Evolutionary conservation across 2,113 vertebrate genomes (phyloP), one percentile per base, ranked within the genome.

Genomic region (Tupaia tana): DNA sequence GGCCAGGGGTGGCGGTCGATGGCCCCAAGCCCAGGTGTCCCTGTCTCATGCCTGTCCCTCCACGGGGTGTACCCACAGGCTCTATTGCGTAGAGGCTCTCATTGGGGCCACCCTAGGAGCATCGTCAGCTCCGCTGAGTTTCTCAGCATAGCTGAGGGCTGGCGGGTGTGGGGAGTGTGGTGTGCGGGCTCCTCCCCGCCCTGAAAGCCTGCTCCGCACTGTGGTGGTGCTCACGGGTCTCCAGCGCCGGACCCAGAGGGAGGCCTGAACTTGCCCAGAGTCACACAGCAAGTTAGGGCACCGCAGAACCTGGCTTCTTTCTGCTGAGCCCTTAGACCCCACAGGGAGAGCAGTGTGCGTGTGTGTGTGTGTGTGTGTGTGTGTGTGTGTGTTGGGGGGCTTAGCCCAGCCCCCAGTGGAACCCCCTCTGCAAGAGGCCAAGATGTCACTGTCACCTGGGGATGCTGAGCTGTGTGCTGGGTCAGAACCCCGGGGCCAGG

Each of bases 151-250:
- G 14, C 34, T 43, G 22, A 22, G 86, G 9, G 58, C 84, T 82
- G n/a, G 78, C 43, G 59, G 52, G 58, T 1, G 2, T 34, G 25
- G 54, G 3, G 61, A 13, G 5, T 4, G 6, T 8, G 43, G 12
- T 0, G 1, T 13, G 2, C 20, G 34, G 1, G 3, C 2, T 6
- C 29, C 15, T 18, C 34, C 34, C n/a, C 61, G 3, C 3, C 22
- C 54, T n/a, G 12, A 77, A 54, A 63, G 9, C 22, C n/a, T 25
- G 8, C 11, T 9, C 2, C 66, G 31, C 14, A 0, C 20, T 18
- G 52, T 29, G 16, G 22, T 20, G 6, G 29, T 63, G 29, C 54
- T 71, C 43, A 29, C 63, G 70, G 9, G 2, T 34, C 27, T 59
- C 79, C 58, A 61, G 0, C 6, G 52, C 66, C 24, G 7, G 19